A percentile compares a stretch with the other conserved stretches of the same genome.
Evolutionary conservation across 2,113 vertebrate species (phyloP).

Genomic region (Thamnophis sirtalis): DNA sequence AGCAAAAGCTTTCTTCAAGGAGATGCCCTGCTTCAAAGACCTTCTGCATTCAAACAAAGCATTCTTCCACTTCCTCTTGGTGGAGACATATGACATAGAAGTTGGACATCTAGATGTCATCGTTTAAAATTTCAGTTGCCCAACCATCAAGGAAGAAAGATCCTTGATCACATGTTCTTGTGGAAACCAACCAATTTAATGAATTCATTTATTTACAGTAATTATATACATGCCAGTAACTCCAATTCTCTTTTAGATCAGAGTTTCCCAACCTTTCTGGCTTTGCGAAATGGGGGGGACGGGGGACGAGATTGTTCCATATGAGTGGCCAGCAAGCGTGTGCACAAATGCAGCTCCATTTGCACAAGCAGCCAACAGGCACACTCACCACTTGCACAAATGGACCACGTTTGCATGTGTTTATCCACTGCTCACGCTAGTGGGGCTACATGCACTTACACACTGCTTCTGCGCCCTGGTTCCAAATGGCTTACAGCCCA

Average conservation of each 20-base stretch:
- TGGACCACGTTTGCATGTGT: neutral
- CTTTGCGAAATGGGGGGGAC: neutral
- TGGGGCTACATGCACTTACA: neutral
- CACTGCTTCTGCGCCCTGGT: neutral
- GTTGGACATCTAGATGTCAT: neutral
- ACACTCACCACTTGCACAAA: neutral
- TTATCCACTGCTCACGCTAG: neutral
- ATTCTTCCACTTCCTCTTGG: neutral
- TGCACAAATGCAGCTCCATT: neutral
- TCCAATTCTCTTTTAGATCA: neutral
- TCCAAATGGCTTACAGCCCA: neutral
- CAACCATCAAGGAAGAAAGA: conserved; percentile 35
- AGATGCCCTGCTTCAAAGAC: neutral
- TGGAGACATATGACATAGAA: neutral
- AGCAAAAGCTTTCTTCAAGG: neutral
- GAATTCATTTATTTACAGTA: neutral
- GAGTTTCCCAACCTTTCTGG: neutral
- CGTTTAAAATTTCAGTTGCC: neutral
- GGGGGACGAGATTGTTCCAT: neutral
- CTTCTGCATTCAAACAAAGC: neutral
- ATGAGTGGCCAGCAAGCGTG: neutral
- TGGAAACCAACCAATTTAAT: conserved; percentile 19
- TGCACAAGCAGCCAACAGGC: neutral
- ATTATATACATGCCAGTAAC: neutral
- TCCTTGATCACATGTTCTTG: conserved; percentile 14